Conservation (phyloP, 2,113 vertebrate genomes). For the Bucco capensis region DNA sequence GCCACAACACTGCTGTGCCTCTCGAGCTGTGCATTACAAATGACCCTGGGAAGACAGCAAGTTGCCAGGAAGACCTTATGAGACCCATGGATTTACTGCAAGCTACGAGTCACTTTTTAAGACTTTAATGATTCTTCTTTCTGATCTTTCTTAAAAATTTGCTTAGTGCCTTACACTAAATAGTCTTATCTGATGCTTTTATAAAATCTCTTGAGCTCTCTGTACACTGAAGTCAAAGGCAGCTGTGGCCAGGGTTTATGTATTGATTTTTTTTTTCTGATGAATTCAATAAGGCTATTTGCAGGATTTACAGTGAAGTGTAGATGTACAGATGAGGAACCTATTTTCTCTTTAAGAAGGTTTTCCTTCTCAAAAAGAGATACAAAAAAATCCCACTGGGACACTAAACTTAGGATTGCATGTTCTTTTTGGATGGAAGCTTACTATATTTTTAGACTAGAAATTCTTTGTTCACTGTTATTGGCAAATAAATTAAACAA, state of each 20-base stretch:
- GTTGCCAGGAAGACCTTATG: conserved; percentile 19
- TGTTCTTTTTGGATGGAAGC: conserved; percentile 10
- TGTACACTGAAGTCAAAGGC: background rate
- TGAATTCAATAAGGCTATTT: conserved; percentile 11
- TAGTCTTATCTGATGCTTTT: background rate
- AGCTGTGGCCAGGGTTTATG: background rate
- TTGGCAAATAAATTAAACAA: conserved; percentile 56
- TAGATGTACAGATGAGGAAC: background rate
- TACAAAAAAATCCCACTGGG: conserved; percentile 1
- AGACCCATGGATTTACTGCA: background rate
- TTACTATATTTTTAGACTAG: conserved; percentile 27
- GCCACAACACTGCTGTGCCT: background rate
- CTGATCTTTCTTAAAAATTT: background rate
- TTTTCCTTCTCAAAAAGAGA: conserved; percentile 3
- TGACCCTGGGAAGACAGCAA: background rate
- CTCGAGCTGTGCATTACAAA: background rate
- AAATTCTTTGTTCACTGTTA: conserved; percentile 32
- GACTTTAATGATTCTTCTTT: background rate
- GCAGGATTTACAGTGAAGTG: conserved; percentile 4
- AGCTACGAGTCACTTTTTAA: background rate
- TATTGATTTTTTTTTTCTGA: background rate
- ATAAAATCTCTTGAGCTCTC: background rate
- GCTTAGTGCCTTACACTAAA: background rate
- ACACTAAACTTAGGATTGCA: conserved; percentile 12
- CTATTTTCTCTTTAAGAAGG: background rate